Evolutionary conservation across 1,140 invertebrate genomes (phyloP).

Genomic region (Armadillidium nasatum): DNA sequence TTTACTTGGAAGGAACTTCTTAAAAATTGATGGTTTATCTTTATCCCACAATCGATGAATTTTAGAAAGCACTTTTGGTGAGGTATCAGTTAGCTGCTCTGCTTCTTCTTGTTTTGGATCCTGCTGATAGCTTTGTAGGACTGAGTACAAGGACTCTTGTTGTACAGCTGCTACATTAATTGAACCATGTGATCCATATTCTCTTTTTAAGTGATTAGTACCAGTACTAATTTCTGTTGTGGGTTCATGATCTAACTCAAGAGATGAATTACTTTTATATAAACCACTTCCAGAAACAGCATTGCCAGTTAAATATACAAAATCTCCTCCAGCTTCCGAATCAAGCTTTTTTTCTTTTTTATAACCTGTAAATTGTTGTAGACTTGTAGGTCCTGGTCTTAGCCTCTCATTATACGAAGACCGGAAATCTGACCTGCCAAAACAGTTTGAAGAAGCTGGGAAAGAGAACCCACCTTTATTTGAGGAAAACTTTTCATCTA

Average conservation of each 20-base stretch:
- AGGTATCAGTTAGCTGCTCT: neutral
- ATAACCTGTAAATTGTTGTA: neutral
- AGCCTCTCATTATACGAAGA: neutral
- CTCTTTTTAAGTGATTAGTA: neutral
- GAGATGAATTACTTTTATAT: neutral
- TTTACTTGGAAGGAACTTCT: neutral
- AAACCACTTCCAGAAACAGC: neutral
- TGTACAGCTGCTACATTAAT: neutral
- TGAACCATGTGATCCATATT: neutral
- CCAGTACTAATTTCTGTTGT: neutral
- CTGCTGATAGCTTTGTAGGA: neutral
- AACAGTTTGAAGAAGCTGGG: neutral
- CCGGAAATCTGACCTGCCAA: neutral
- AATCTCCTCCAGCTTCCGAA: neutral
- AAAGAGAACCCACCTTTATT: neutral
- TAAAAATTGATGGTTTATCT: constrained; percentile 7
- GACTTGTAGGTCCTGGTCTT: neutral
- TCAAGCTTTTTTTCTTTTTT: neutral
- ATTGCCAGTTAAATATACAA: constrained; percentile 2
- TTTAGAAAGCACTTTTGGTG: neutral
- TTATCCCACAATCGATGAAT: constrained; percentile 1
- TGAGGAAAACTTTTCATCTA: neutral
- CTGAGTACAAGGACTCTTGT: neutral
- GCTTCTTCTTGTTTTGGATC: neutral
- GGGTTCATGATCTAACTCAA: neutral